phyloP scores from a whole-genome alignment of 2,888 invertebrate species.

The Conomelus anceps region DNA sequence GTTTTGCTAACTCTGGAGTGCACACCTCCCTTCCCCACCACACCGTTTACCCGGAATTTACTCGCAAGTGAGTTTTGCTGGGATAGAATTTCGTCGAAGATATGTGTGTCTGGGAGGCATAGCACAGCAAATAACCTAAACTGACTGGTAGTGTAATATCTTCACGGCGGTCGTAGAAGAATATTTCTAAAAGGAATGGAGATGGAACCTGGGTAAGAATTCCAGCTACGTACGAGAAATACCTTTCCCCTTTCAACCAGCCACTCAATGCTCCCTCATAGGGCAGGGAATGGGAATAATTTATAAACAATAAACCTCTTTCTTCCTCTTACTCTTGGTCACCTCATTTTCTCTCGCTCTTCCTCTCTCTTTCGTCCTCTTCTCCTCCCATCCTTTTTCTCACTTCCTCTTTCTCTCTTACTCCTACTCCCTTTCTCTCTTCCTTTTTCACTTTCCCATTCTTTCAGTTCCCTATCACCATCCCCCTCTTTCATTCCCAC shows the following conservation, averaged over 20 bases:
- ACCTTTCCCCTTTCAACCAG: background rate
- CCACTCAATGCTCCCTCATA: background rate
- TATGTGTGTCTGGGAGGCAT: background rate
- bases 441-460: background rate
- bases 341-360: background rate
- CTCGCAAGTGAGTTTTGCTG: background rate
- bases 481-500: too few species aligned
- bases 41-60: background rate
- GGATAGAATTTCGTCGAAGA: background rate
- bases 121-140: background rate
- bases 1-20: background rate
- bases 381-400: too few species aligned
- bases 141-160: background rate
- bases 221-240: background rate
- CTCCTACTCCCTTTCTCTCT: background rate
- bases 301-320: background rate
- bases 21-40: too few species aligned
- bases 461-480: too few species aligned
- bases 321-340: too few species aligned
- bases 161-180: background rate
- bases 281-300: background rate
- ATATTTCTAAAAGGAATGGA: background rate
- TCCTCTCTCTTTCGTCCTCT: too few species aligned
- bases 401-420: background rate
- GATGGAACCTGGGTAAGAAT: background rate